Percentiles rank a stretch among this genome's conserved stretches.
Evolutionary conservation across 2,797 vertebrate species (phyloP).

Genomic region (Eurystomus glaucurus): DNA sequence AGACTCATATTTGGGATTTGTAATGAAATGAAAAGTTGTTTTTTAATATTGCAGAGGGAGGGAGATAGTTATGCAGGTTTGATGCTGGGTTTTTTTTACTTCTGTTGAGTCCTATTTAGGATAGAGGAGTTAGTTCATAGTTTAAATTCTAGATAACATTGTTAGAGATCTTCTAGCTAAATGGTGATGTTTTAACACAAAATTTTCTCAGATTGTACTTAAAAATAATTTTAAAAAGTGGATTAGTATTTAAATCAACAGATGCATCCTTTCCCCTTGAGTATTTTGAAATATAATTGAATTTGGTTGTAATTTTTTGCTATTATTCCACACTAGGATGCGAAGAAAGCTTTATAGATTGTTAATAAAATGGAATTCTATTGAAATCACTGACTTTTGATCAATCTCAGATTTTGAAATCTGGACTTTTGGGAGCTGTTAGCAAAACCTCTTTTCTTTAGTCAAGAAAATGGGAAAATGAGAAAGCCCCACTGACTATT

Average conservation of each 20-base stretch:
- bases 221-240: not conserved
- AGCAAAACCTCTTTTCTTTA: not conserved
- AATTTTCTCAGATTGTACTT: not conserved
- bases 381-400: not conserved
- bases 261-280: not conserved
- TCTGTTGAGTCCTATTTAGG: not conserved
- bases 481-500: not conserved
- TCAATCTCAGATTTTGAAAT: not conserved
- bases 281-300: not conserved
- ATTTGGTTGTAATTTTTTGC: not conserved
- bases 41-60: not conserved
- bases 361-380: not conserved
- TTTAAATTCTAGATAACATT: not conserved
- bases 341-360: not conserved
- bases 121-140: not conserved
- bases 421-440: not conserved
- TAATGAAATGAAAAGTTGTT: not conserved
- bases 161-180: not conserved
- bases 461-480: not conserved
- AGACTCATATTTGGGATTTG: not conserved
- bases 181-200: not conserved
- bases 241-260: not conserved
- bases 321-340: not conserved
- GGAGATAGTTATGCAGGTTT: not conserved
- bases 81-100: accelerated